A percentile compares a stretch with the other conserved stretches of the same genome.
phyloP scores from a whole-genome alignment of 1,140 invertebrate genomes.

The Pogonomyrmex barbatus region DNA sequence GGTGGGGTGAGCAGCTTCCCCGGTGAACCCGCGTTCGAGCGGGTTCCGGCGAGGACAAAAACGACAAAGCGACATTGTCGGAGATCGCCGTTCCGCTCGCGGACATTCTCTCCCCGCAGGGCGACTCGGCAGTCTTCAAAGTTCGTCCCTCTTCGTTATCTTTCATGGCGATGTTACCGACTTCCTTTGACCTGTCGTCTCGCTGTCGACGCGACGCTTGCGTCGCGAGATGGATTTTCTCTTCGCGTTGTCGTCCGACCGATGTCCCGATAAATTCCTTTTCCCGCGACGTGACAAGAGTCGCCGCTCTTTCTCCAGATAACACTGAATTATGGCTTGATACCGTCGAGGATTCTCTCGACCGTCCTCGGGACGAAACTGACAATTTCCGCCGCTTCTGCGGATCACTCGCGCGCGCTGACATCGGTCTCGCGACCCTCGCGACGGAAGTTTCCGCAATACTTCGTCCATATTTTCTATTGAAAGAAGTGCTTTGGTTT shows the following conservation, averaged over 20 bases:
- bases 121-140: not conserved
- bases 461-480: constrained; percentile 53
- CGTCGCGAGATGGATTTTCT: not conserved
- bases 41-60: not conserved
- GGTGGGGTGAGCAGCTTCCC: not conserved
- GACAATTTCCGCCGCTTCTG: not conserved
- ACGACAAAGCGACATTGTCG: not conserved
- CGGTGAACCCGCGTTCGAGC: not conserved
- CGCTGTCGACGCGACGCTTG: not conserved
- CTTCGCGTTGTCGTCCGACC: not conserved
- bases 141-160: not conserved
- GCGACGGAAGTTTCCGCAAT: not conserved
- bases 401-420: not conserved
- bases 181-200: not conserved
- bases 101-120: not conserved
- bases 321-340: constrained; percentile 28
- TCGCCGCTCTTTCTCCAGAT: constrained; percentile 11
- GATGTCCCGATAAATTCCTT: not conserved
- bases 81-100: not conserved
- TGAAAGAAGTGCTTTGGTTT: constrained; percentile 47
- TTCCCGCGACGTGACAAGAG: not conserved
- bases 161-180: not conserved
- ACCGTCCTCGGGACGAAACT: not conserved
- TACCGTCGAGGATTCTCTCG: not conserved
- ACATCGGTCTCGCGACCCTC: not conserved